Conservation (phyloP, 2,888 invertebrate species). For the Trissoscelio sp. region DNA sequence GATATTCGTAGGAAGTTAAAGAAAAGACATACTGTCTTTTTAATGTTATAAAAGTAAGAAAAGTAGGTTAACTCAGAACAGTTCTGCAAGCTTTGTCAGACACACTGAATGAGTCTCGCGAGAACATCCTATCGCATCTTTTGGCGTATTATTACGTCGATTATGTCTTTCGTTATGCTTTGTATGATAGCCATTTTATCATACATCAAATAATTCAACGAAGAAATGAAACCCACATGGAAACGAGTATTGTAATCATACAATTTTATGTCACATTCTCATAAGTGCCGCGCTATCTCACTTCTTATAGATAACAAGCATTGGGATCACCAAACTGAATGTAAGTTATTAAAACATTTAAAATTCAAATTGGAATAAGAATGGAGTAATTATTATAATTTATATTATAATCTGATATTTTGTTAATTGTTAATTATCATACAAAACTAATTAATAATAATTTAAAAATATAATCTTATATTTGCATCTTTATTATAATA, state of each 20-base stretch:
- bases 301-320: no score
- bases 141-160: slow-evolving; percentile 44
- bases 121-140: slow-evolving; percentile 47
- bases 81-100: slow-evolving; percentile 46
- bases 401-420: no score
- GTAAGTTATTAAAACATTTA: no score
- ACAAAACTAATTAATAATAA: no score
- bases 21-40: slow-evolving; percentile 33
- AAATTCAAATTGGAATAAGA: no score
- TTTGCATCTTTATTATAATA: no score
- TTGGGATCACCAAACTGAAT: no score
- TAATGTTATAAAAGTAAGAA: slow-evolving; percentile 41
- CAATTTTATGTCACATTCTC: background rate
- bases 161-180: slow-evolving; percentile 29
- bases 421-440: no score
- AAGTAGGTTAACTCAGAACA: slow-evolving; percentile 56
- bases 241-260: slow-evolving; percentile 18
- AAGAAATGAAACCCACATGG: slow-evolving; percentile 11
- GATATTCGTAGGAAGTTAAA: slow-evolving; percentile 27
- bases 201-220: slow-evolving; percentile 19
- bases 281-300: background rate
- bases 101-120: slow-evolving; percentile 31
- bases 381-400: no score
- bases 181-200: slow-evolving; percentile 28
- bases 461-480: no score